A percentile compares a stretch with the other conserved stretches of the same genome.
Evolutionary conservation across 2,113 vertebrate species (phyloP).

Genomic region (Vombatus ursinus): DNA sequence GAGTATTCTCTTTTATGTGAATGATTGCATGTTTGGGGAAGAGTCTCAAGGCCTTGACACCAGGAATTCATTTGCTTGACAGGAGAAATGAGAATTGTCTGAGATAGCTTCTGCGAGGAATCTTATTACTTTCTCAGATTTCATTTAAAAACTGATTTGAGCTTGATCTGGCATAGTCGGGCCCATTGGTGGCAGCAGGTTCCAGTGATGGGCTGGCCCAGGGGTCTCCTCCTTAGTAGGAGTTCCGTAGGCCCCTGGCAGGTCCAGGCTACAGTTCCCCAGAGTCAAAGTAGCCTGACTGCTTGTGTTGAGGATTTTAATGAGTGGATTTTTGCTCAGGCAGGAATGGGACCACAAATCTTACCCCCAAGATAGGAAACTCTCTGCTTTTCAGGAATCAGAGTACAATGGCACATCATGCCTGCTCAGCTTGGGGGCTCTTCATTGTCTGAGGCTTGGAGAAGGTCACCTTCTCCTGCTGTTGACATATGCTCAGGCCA

Average conservation of each 20-base stretch:
- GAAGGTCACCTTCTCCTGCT: background rate
- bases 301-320: background rate
- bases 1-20: background rate
- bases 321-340: background rate
- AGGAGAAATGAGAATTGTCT: background rate
- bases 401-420: background rate
- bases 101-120: background rate
- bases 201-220: background rate
- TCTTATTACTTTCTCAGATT: background rate
- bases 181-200: slow-evolving; percentile 1
- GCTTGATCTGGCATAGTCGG: background rate
- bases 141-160: slow-evolving; percentile 31
- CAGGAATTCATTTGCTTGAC: slow-evolving; percentile 14
- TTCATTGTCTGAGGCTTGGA: background rate
- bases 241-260: background rate
- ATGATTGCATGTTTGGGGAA: slow-evolving; percentile 27
- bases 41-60: slow-evolving; percentile 30
- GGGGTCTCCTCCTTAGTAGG: background rate
- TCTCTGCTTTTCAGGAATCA: background rate
- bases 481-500: background rate
- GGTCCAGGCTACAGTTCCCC: background rate
- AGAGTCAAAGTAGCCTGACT: background rate
- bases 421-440: background rate
- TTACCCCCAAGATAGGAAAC: background rate
- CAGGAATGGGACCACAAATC: background rate